Base-by-base conservation (phyloP, 2,888 invertebrate genomes). In the Volucella inflata region DNA sequence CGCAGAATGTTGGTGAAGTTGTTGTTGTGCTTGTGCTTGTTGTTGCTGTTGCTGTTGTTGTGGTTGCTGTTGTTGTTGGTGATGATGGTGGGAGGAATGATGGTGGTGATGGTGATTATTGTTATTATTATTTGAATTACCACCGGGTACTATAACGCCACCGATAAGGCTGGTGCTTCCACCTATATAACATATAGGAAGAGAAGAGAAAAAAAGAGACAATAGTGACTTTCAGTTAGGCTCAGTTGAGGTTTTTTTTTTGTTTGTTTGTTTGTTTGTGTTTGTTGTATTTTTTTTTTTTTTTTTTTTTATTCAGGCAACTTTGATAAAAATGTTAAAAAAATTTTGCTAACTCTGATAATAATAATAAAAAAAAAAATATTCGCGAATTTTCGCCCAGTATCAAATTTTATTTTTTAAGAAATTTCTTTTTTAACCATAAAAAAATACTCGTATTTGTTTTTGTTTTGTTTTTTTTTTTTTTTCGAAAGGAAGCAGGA, bases 151-250 rank as follows among this genome's bases (percentile, higher is more conserved):
- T 89, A 92, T 91, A 89, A 92, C 91, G 90, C 92, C 91, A 89
- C 92, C 90, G 89, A 91, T 91, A 89, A 92, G 91, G 90, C 90
- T 90, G 91, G 91, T 90, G 90, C 91, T 91, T 90, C 91, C 92
- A 91, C 92, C 91, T 91, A 91, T 90, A 91, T 89, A 90, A 89
- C 88, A 92, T 91, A 91, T 91, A 91, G 92, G 91, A 91, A 92
- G 92, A 91, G 91, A 92, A 92, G 92, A 87, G 89, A 91, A 92
- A 92, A 91, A 92, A 92, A 92, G 92, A 92, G 92, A 92, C 92
- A 92, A 92, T 91, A 92, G 92, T 92, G 92, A 92, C 92, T 92
- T 91, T 91, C 91, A 91, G 90, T 92, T 90, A 90, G 30, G 90
- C 89, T 89, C 87, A 88, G 88, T 89, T 81, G 87, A 75, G 87